Percentiles rank a stretch among this genome's conserved stretches.
These are phyloP conservation scores for Dermatemys mawii DNA, from an alignment of 2,113 vertebrate species.

Conservation along the genomic window DNA sequence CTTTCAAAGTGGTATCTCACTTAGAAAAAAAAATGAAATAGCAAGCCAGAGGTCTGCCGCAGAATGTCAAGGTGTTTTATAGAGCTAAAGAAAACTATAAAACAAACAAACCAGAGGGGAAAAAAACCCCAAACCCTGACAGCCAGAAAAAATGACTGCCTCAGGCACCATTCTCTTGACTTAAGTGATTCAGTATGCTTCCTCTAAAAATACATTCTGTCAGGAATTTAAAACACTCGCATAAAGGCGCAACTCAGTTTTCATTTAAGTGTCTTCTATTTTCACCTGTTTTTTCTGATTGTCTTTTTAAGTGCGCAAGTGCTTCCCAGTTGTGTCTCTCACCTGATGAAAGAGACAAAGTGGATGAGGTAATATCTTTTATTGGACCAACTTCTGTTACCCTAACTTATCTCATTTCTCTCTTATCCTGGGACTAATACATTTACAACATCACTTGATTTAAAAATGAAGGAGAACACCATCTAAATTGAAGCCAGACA, in stretches of 20 bases:
- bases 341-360: not conserved
- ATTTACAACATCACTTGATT: not conserved
- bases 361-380: not conserved
- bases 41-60: slow-evolving; percentile 55
- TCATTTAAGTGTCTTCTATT: not conserved
- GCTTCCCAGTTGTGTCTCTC: not conserved
- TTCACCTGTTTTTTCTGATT: not conserved
- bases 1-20: slow-evolving; percentile 74
- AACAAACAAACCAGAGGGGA: slow-evolving; percentile 29
- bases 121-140: slow-evolving; percentile 24
- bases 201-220: not conserved
- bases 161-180: not conserved
- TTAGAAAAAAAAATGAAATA: slow-evolving; percentile 53
- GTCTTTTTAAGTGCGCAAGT: not conserved
- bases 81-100: slow-evolving; percentile 56
- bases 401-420: not conserved
- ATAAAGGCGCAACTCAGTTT: not conserved
- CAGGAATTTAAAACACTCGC: not conserved
- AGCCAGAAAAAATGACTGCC: slow-evolving; percentile 50
- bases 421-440: not conserved
- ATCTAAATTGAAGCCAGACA: accelerated
- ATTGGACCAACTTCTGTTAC: not conserved
- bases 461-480: accelerated
- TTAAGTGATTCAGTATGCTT: not conserved
- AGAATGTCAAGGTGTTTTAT: slow-evolving; percentile 64